These are phyloP conservation scores for Thalpophila matura DNA, from an alignment of 2,888 invertebrate genomes.

Conservation along the genomic window DNA sequence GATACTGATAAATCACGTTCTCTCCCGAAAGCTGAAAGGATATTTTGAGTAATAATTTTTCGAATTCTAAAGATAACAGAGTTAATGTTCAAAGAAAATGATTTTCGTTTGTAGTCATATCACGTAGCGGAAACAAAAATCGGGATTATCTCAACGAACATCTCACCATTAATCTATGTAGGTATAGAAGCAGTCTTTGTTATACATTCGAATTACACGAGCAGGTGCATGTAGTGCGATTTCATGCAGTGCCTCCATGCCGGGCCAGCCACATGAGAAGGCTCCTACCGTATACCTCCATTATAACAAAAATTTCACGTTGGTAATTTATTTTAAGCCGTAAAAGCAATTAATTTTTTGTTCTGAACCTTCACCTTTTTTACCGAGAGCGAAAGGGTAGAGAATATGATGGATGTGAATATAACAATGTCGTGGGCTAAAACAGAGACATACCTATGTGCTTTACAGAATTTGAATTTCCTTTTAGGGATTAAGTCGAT, in stretches of 20 bases:
- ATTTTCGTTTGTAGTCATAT: conserved; percentile 40
- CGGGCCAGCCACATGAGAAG: conserved; percentile 7
- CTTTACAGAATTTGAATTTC: not conserved
- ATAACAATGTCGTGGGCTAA: conserved; percentile 27
- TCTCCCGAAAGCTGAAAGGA: conserved; percentile 56
- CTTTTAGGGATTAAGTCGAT: not conserved
- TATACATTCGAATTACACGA: conserved; percentile 31
- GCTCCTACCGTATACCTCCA: conserved; percentile 9
- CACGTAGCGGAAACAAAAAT: conserved; percentile 62
- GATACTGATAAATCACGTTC: conserved; percentile 78
- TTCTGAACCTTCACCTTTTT: conserved; percentile 27
- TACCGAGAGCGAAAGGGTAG: conserved; percentile 39
- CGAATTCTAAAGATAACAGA: conserved; percentile 50
- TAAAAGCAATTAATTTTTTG: conserved; percentile 58
- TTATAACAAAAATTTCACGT: conserved; percentile 17
- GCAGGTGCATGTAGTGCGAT: conserved; percentile 25
- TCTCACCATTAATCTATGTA: conserved; percentile 44
- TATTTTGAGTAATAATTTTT: conserved; percentile 66
- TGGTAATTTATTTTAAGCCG: conserved; percentile 44
- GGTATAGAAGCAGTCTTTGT: conserved; percentile 20
- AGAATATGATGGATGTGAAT: conserved; percentile 42
- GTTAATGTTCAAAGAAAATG: conserved; percentile 34
- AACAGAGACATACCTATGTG: not conserved
- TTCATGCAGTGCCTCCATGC: conserved; percentile 1
- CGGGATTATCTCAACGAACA: conserved; percentile 57